Conservation (phyloP, 2,797 vertebrate species). For the Microctenopoma steveboyesi region DNA sequence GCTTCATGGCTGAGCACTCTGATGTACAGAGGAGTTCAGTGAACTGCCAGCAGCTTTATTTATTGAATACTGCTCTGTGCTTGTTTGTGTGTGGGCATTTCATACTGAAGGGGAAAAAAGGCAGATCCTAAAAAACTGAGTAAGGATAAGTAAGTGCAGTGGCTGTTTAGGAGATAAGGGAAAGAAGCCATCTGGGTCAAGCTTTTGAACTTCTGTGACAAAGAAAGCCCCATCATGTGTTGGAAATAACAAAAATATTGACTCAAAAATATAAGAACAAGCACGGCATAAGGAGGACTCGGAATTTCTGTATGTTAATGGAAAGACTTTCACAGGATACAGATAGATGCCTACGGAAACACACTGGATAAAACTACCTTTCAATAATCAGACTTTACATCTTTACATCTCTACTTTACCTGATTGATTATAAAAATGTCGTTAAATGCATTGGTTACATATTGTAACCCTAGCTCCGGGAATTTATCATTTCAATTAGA, state of each 20-base stretch:
- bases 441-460: no score
- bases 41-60: slow-evolving; percentile 34
- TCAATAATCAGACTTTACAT: no score
- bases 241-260: not conserved
- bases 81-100: slow-evolving; percentile 24
- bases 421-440: no score
- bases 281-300: no score
- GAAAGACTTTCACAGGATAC: no score
- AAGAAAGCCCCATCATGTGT: not conserved
- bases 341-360: no score
- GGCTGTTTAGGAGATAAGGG: slow-evolving; percentile 1
- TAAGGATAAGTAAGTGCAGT: slow-evolving; percentile 3
- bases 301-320: no score
- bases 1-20: slow-evolving; percentile 13
- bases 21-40: slow-evolving; percentile 20
- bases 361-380: no score
- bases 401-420: no score
- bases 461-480: no score
- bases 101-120: not conserved
- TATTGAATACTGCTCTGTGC: slow-evolving; percentile 34
- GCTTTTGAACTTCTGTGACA: not conserved
- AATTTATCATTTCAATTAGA: no score
- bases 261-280: no score
- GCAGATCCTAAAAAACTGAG: not conserved
- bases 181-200: not conserved